A percentile compares a stretch with the other conserved stretches of the same genome.
phyloP scores from a whole-genome alignment of 2,888 invertebrate genomes.

The Agrochola lota region DNA sequence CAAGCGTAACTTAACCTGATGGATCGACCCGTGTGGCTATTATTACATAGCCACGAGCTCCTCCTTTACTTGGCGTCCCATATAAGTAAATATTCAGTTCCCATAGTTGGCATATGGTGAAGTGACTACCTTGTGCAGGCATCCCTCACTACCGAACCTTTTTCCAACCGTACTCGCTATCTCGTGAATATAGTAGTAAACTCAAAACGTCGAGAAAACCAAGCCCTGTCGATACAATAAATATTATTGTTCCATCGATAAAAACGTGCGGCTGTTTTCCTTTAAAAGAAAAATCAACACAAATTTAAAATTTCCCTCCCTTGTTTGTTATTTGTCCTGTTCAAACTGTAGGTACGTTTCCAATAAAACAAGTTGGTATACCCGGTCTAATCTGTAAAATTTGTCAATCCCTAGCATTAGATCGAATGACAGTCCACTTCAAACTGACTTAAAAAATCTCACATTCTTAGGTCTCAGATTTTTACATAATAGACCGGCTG shows the following conservation, averaged over 20 bases:
- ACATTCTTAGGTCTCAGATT: too few species aligned
- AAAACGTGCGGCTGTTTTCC: constrained; percentile 34
- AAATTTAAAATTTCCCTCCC: constrained; percentile 38
- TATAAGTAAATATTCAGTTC: constrained; percentile 5
- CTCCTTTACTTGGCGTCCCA: too few species aligned
- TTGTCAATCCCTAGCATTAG: background rate
- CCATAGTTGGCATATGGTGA: background rate
- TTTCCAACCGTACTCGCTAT: background rate
- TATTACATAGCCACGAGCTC: too few species aligned
- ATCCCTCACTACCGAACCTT: background rate
- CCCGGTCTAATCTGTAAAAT: background rate
- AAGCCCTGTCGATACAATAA: background rate
- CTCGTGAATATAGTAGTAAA: background rate
- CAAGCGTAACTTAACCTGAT: too few species aligned
- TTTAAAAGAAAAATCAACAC: constrained; percentile 41
- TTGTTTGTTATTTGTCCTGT: constrained; percentile 58
- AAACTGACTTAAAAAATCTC: background rate
- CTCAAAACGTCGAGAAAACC: background rate
- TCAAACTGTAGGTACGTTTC: constrained; percentile 49
- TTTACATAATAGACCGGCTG: background rate
- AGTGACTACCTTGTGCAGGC: background rate
- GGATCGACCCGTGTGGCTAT: too few species aligned
- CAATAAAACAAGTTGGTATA: constrained; percentile 32
- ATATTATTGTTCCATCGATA: constrained; percentile 20
- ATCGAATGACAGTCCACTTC: background rate